Conservation (phyloP, 2,888 invertebrate genomes). For the Hipparchia sbordonii region DNA sequence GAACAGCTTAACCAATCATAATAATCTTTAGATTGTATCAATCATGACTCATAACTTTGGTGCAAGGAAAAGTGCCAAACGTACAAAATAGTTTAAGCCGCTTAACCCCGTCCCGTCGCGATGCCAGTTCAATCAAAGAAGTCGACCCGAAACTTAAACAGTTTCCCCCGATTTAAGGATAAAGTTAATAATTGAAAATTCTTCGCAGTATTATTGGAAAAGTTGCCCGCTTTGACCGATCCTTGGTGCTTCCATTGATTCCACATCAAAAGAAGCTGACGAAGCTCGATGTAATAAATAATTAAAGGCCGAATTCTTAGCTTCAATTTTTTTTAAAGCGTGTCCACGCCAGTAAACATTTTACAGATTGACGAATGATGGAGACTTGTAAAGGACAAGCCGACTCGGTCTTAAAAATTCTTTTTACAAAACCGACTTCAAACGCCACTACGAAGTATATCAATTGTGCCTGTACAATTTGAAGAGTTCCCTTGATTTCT, state of each 20-base stretch:
- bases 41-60: no score
- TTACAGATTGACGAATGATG: no score
- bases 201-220: slow-evolving; percentile 62
- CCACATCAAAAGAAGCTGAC: slow-evolving; percentile 41
- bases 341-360: no score
- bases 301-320: slow-evolving; percentile 1
- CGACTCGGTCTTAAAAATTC: no score
- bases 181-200: slow-evolving; percentile 69
- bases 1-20: no score
- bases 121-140: slow-evolving; percentile 26
- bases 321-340: background rate
- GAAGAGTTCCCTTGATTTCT: no score
- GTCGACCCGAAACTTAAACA: slow-evolving; percentile 28
- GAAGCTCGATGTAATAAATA: slow-evolving; percentile 11
- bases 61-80: background rate
- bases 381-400: no score
- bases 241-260: slow-evolving; percentile 48
- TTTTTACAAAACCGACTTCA: no score
- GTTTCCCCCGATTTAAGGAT: slow-evolving; percentile 41
- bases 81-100: background rate
- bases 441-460: no score
- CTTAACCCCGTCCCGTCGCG: background rate
- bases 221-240: slow-evolving; percentile 53
- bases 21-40: no score
- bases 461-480: no score